A percentile compares a stretch with the other conserved stretches of the same genome.
phyloP scores from a whole-genome alignment of 2,797 vertebrate species.

The Rhodeus uyekii region DNA sequence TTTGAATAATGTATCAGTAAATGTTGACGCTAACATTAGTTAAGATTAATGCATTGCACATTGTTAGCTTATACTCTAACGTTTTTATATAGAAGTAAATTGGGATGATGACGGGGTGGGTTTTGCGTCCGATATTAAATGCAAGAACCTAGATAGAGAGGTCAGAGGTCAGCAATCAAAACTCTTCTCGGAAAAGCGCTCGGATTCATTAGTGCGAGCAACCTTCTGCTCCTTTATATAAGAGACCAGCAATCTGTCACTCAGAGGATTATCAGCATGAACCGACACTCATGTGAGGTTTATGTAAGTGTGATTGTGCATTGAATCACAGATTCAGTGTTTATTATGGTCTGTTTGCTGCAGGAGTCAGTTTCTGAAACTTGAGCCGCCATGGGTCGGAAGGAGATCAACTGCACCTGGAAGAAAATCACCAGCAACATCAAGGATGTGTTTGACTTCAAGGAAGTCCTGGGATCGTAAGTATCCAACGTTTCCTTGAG shows the following conservation, averaged over 20 bases:
- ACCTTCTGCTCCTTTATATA: neutral
- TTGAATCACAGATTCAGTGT: neutral
- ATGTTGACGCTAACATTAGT: neutral
- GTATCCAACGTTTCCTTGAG: constrained; percentile 61
- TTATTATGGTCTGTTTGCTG: neutral
- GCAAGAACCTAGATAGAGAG: constrained; percentile 4
- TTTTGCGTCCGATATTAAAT: neutral
- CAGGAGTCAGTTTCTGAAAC: constrained; percentile 62
- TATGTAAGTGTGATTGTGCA: neutral
- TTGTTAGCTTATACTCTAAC: neutral
- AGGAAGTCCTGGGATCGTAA: constrained; percentile 93
- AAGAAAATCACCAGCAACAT: constrained; percentile 92
- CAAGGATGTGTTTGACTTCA: constrained; percentile 89
- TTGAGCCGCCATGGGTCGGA: constrained; percentile 86
- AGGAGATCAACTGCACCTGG: constrained; percentile 87
- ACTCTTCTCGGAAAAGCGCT: neutral
- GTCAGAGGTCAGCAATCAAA: constrained; percentile 23
- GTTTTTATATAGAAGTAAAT: neutral
- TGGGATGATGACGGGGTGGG: too few relatives aligned
- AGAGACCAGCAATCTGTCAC: neutral
- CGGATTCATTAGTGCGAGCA: neutral
- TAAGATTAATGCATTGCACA: neutral
- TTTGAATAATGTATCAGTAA: neutral
- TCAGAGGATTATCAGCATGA: neutral
- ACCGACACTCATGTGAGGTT: neutral